phyloP scores from a whole-genome alignment of 53 echinoderm and acorn worm species.

The Holothuria scabra region DNA sequence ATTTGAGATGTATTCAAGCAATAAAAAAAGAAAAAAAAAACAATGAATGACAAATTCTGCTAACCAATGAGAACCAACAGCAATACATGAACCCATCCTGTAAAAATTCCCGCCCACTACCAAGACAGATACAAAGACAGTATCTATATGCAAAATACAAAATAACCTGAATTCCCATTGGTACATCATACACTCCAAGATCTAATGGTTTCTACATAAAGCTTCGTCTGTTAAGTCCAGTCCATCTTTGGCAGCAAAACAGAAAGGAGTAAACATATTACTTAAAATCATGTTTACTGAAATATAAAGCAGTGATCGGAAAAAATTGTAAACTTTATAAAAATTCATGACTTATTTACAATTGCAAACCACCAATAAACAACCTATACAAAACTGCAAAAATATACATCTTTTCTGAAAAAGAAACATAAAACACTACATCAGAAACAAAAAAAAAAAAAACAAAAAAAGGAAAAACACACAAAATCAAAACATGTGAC shows the following conservation, averaged over 20 bases:
- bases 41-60: too few species aligned
- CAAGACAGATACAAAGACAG: not conserved
- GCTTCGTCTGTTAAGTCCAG: not conserved
- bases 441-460: not conserved
- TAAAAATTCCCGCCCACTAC: not conserved
- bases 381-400: slow-evolving; percentile 41
- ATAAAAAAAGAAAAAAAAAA: slow-evolving; percentile 3
- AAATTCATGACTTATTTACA: slow-evolving; percentile 18
- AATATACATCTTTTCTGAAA: slow-evolving; percentile 45
- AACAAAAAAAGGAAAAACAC: too few species aligned
- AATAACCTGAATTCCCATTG: not conserved
- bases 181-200: not conserved
- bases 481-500: not conserved
- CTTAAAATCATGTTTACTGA: not conserved
- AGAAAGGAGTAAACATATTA: slow-evolving; percentile 5
- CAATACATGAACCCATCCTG: too few species aligned
- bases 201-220: slow-evolving; percentile 14
- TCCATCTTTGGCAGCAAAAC: slow-evolving; percentile 38
- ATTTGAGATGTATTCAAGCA: slow-evolving; percentile 40
- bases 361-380: not conserved
- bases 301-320: not conserved
- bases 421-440: slow-evolving; percentile 39
- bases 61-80: too few species aligned
- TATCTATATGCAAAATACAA: not conserved
- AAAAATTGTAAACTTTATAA: not conserved